Evolutionary conservation across 2,113 vertebrate species (phyloP), one percentile per base, ranked within the genome.

Genomic region (Dasyornis broadbenti): DNA sequence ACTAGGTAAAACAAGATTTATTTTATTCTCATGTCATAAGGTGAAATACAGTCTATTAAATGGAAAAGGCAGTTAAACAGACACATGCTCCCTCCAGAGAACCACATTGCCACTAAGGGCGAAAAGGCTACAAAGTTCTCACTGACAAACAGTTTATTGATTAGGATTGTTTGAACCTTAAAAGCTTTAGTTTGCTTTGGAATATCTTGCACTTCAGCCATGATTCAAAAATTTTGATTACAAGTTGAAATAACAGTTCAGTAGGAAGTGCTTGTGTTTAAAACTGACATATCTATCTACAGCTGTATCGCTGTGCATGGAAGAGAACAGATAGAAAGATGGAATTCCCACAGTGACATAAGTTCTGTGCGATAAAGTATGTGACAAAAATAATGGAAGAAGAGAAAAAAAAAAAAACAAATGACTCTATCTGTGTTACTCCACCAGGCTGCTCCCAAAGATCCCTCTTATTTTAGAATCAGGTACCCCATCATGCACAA

Each of bases 11-110:
- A 39, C 40, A 69, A 69, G 35, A 71, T 86, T 57, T 95, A 35
- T 91, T 79, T 95, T 92, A 61, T 92, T 92, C 45, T 72, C 60
- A 78, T n/a, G 53, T 95, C 72, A 82, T 76, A 95, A 88, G 49
- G 49, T 95, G 92, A 97, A 95, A 93, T 89, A 61, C 49, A 86
- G 42, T 27, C 84, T 85, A 93, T 92, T 84, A 95, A 63, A 44
- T 56, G 15, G 53, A 79, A 94, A 96, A 93, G 35, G 30, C 52
- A 81, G 60, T 95, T 95, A 78, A 76, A 80, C 96, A 96, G 85
- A 89, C 44, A 88, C 37, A 14, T 59, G 47, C 92, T 89, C 27
- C 73, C 61, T 73, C 53, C 28, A 56, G 82, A 93, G 44, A 79
- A 49, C 16, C 60, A 11, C 79, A 72, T 79, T 82, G 49, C 45